Evolutionary conservation across 2,888 invertebrate genomes (phyloP), one percentile per base, ranked within the genome.

Genomic region (Eupsilia transversa): DNA sequence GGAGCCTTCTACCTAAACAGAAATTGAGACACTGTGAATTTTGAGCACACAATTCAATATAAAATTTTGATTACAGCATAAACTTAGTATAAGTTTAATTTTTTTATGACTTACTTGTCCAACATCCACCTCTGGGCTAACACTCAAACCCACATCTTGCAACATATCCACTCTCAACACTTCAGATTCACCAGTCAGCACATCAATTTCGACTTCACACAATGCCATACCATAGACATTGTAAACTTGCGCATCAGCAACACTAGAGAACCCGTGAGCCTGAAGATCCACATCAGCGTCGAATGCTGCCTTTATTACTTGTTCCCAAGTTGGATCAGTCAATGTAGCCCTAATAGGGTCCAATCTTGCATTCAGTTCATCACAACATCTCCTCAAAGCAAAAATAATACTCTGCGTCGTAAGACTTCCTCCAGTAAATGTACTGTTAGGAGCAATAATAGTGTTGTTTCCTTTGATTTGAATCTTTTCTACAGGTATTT

Each of bases 181-280:
- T 84, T 97, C 93, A 74, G 95, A 95, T 88, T 97, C 97, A 17
- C 98, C 98, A 0, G 98, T 98, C 66, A 98, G 90, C 14, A 98
- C 90, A 91, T 98, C 98, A 0, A 98, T 90, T 91, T 98, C 97
- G 0, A 98, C 97, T 94, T 98, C 98, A 27, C 97, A 93, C 23
- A 97, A 93, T 5, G 96, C 93, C 1, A 96, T 94, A 3, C 97
- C 97, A 89, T 97, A 97, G 30, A 97, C 82, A 56, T 89, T 79
- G 61, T 92, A 92, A 0, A 30, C 35, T 41, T 89, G 83, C 0
- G 71, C 65, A 72, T 92, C 91, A 20, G 68, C 57, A 14, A 67
- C 0, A 27, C 69, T 86, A 9, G 88, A 80, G 38, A 85, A 89
- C 5, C 90, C 89, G 30, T 91, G 90, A 17, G 85, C 85, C 82